Base-by-base conservation (phyloP, 2,113 vertebrate genomes). In the Gnathonemus longibarbis region DNA sequence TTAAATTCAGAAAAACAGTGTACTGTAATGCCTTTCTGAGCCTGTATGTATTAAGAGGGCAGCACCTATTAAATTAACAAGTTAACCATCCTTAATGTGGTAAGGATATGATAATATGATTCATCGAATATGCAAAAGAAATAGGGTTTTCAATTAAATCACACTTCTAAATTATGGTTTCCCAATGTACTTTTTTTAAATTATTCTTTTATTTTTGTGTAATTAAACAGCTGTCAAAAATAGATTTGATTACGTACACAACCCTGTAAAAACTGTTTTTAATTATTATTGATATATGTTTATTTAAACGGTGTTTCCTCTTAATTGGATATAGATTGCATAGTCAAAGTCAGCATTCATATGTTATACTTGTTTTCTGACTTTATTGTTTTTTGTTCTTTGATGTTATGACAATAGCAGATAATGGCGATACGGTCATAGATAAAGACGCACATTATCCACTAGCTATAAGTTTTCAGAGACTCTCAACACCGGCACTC, bases 221-320 rank as follows among this genome's bases (percentile, higher is more conserved):
- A 91, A 91, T 90, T 91, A 91, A 93, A 91, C 91, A 93, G 92
- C 92, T 91, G 91, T 92, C 91, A 91, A 90, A 91, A 90, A 92
- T 91, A 89, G 90, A 90, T 91, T 93, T 92, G 88, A 92, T 92
- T 92, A 92, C 88, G 62, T 89, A 89, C 89, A 89, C 88, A 39
- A 88, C 42, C 86, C 66, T 77, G 89, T 88, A 90, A 89, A 52
- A 53, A n/a, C 74, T 74, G 50, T 56, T 90, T 91, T 89, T 89
- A 15, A 88, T 88, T 89, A 56, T 88, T 70, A 48, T 80, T 88
- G 87, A 92, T 70, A 88, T 15, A 50, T 74, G 58, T 87, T 56
- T 48, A 90, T 85, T 89, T 31, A 52, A 87, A 56, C 42, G 27
- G 45, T 87, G 2, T 49, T 87, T 66, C 53, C 66, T 89, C 49